Conservation (phyloP, 2,888 invertebrate genomes). For the Caenorhabditis sp. region DNA sequence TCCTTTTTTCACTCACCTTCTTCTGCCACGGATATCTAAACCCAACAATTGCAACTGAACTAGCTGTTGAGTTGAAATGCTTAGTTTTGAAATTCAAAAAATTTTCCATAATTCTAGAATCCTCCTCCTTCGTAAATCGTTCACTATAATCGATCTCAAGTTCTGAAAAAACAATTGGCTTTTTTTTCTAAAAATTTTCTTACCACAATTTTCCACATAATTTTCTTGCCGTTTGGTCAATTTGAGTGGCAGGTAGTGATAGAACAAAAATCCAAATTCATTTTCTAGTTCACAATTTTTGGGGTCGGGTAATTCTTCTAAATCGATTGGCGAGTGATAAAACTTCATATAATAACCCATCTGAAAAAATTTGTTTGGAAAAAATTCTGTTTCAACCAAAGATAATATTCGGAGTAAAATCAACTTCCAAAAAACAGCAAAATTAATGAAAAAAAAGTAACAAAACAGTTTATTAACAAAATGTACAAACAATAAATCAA, state of each 20-base stretch:
- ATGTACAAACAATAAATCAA: too few species aligned
- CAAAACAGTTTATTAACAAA: too few species aligned
- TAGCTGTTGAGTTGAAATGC: too few species aligned
- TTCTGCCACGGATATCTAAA: background rate
- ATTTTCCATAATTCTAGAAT: background rate
- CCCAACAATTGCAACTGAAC: constrained; percentile 4
- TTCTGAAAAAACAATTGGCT: background rate
- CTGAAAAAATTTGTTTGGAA: too few species aligned
- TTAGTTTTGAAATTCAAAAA: background rate
- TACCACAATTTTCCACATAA: background rate
- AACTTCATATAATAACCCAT: background rate
- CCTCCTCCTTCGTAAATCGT: background rate
- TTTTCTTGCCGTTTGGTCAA: background rate
- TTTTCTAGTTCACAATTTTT: background rate
- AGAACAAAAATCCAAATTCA: background rate
- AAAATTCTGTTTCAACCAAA: too few species aligned
- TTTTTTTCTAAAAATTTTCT: background rate
- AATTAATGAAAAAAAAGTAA: too few species aligned
- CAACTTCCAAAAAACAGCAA: too few species aligned
- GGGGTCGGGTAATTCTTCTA: background rate
- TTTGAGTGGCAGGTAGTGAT: background rate
- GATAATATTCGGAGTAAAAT: too few species aligned
- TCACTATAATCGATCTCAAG: background rate
- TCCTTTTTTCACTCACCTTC: background rate
- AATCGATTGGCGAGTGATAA: background rate